phyloP scores from a whole-genome alignment of 1,140 invertebrate genomes.

The Megalonaias nervosa region DNA sequence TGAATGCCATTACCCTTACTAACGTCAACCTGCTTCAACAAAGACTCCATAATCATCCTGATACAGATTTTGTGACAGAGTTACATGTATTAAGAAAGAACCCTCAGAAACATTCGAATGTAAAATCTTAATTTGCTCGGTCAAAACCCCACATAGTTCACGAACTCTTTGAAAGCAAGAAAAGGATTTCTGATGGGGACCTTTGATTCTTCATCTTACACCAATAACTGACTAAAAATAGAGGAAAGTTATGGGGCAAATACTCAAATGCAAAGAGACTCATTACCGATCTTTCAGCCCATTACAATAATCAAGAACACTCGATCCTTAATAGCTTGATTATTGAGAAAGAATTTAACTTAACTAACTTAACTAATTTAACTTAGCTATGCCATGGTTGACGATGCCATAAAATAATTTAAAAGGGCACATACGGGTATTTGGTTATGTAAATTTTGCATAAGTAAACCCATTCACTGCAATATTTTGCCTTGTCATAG shows the following conservation, averaged over 20 bases:
- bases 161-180: not conserved
- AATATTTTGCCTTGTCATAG: conserved; percentile 16
- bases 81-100: too few species aligned
- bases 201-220: conserved; percentile 10
- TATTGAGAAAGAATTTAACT: conserved; percentile 25
- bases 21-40: too few species aligned
- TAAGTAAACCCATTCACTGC: not conserved
- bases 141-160: conserved; percentile 5
- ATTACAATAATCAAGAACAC: conserved; percentile 25
- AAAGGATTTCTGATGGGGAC: conserved; percentile 30
- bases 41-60: too few species aligned
- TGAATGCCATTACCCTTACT: too few species aligned
- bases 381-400: conserved; percentile 33
- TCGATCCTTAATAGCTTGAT: conserved; percentile 35
- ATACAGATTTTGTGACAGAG: too few species aligned
- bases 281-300: conserved; percentile 36
- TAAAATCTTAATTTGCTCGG: conserved; percentile 13
- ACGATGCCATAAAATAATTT: conserved; percentile 28
- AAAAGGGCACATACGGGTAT: not conserved
- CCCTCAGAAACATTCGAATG: conserved; percentile 5
- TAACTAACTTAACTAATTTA: conserved; percentile 24
- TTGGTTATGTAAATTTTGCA: conserved; percentile 13
- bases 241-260: conserved; percentile 24
- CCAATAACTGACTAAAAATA: conserved; percentile 19
- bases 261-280: conserved; percentile 32